Conservation (phyloP, 2,888 invertebrate species). For the Cryptophagus acutangulus region DNA sequence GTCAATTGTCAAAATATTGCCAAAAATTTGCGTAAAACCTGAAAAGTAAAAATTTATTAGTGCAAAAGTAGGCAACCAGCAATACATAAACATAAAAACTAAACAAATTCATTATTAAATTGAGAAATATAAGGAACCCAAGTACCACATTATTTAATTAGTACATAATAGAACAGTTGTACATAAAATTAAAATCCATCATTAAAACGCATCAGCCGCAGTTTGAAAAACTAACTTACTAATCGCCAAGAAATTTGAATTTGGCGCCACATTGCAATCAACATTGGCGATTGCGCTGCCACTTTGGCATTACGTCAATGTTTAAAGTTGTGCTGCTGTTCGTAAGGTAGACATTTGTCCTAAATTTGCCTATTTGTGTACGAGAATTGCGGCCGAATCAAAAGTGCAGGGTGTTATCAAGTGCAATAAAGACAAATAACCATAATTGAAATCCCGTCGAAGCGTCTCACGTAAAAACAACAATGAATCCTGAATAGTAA, state of each 20-base stretch:
- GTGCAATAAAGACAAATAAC: conserved; percentile 25
- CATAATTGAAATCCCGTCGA: conserved; percentile 1
- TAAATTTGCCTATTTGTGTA: conserved; percentile 44
- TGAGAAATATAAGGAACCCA: conserved; percentile 11
- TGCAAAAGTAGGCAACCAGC: not conserved
- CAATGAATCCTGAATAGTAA: conserved; percentile 82
- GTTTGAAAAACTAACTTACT: too few relatives aligned
- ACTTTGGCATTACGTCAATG: conserved; percentile 42
- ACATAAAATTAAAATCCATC: too few relatives aligned
- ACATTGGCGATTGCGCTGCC: conserved; percentile 37
- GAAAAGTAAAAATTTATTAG: not conserved
- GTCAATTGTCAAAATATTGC: not conserved
- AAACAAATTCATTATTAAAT: conserved; percentile 20
- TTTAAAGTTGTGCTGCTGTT: conserved; percentile 28
- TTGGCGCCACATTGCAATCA: conserved; percentile 24
- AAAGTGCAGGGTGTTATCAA: conserved; percentile 26
- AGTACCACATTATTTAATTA: too few relatives aligned
- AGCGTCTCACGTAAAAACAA: conserved; percentile 19
- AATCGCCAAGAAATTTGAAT: conserved; percentile 28
- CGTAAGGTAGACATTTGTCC: conserved; percentile 43
- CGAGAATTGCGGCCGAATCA: conserved; percentile 30
- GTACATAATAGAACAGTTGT: too few relatives aligned
- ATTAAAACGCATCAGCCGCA: too few relatives aligned
- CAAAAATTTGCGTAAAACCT: not conserved
- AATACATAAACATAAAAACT: conserved; percentile 1